Percentiles rank a stretch among this genome's conserved stretches.
Evolutionary conservation across 2,888 invertebrate genomes (phyloP).

Genomic region (Melanostoma scalare): DNA sequence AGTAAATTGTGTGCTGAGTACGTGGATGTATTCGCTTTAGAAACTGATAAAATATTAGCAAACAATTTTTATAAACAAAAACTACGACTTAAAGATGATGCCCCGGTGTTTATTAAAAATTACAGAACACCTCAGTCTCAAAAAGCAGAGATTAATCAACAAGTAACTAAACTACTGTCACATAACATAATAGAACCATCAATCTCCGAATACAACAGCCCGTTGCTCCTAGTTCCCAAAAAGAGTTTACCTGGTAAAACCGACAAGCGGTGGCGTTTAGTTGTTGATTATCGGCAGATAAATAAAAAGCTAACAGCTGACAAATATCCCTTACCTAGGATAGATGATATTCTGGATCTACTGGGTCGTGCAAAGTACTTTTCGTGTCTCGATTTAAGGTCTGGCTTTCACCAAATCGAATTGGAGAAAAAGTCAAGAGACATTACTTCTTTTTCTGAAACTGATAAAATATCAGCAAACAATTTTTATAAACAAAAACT

Average conservation of each 20-base stretch:
- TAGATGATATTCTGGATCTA: conserved; percentile 37
- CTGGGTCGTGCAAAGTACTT: conserved; percentile 19
- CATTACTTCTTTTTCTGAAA: conserved; percentile 14
- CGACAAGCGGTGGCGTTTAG: conserved; percentile 18
- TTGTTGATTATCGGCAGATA: conserved; percentile 14
- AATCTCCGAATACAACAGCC: conserved; percentile 29
- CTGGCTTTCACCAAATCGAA: conserved; percentile 24
- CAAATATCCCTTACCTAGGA: conserved; percentile 47
- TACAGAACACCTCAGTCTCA: conserved; percentile 28
- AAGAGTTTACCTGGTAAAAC: conserved; percentile 11
- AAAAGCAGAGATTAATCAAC: conserved; percentile 1
- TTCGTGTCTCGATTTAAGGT: conserved; percentile 22
- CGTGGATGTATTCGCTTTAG: conserved; percentile 15
- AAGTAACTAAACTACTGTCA: conserved; percentile 6
- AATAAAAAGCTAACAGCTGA: conserved; percentile 30
- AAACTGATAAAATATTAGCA: conserved; percentile 26
- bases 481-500: too few species aligned
- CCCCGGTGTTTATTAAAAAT: conserved; percentile 19
- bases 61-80: conserved; percentile 70
- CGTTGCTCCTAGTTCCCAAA: conserved; percentile 19
- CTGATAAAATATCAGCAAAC: too few species aligned
- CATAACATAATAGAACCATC: conserved; percentile 18
- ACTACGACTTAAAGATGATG: background rate
- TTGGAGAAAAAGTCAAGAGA: conserved; percentile 17
- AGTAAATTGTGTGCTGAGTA: background rate